These are phyloP conservation scores for Xylocopa sonorina DNA, from an alignment of 1,140 invertebrate genomes.

Conservation along the genomic window DNA sequence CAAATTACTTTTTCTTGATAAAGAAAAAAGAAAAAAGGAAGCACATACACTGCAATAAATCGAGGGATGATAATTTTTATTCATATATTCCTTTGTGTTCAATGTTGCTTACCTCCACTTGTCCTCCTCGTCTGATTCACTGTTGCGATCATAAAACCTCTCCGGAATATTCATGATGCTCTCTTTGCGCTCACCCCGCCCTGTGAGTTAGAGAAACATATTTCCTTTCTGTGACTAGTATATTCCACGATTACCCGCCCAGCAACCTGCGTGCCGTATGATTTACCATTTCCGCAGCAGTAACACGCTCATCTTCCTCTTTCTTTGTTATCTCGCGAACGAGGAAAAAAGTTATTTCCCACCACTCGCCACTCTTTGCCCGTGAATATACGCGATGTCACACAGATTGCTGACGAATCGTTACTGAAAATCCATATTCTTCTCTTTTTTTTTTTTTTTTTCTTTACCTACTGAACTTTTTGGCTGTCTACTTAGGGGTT, in stretches of 20 bases:
- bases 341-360: background rate
- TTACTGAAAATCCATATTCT: slow-evolving; percentile 8
- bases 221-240: slow-evolving; percentile 34
- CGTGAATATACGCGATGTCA: background rate
- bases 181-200: slow-evolving; percentile 80
- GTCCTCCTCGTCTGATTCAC: slow-evolving; percentile 81
- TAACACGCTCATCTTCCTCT: background rate
- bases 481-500: slow-evolving; percentile 5
- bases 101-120: slow-evolving; percentile 77
- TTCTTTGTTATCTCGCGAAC: background rate
- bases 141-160: slow-evolving; percentile 77
- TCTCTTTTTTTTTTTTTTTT: no score
- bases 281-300: background rate
- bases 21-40: no score
- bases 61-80: background rate
- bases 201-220: slow-evolving; percentile 66
- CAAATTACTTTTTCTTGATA: background rate
- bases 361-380: background rate
- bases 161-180: slow-evolving; percentile 78
- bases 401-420: slow-evolving; percentile 10
- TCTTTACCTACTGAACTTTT: slow-evolving; percentile 15
- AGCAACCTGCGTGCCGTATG: slow-evolving; percentile 2
- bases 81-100: background rate
- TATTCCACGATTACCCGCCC: slow-evolving; percentile 8
- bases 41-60: no score